These are phyloP conservation scores for Drosophila cracens DNA, from an alignment of 2,888 invertebrate species.

Conservation along the genomic window DNA sequence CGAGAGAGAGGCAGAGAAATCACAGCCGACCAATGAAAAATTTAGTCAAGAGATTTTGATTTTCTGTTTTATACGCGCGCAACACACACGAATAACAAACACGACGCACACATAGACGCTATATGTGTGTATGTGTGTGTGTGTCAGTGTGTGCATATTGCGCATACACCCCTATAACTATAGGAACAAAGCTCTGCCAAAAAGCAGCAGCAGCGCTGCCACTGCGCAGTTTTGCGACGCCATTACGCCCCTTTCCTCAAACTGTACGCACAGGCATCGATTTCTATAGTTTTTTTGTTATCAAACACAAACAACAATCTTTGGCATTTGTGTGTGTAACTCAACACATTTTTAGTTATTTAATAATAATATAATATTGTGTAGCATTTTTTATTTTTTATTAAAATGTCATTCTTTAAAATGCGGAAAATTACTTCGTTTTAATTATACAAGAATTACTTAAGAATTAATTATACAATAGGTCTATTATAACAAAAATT, in stretches of 20 bases:
- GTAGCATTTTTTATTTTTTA: neutral
- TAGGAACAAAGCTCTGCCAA: slow-evolving; percentile 57
- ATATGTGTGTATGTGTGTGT: slow-evolving; percentile 11
- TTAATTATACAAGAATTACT: too few species aligned
- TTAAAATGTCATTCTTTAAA: neutral
- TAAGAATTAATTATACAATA: neutral
- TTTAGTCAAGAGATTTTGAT: slow-evolving; percentile 85
- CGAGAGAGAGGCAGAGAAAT: slow-evolving; percentile 78
- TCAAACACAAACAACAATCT: neutral
- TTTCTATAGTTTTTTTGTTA: slow-evolving; percentile 40
- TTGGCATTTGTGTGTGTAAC: neutral
- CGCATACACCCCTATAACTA: slow-evolving; percentile 62
- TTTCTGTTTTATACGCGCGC: slow-evolving; percentile 83
- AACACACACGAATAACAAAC: slow-evolving; percentile 74
- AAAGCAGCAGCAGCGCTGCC: slow-evolving; percentile 47
- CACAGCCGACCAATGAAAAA: slow-evolving; percentile 86
- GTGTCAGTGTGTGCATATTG: slow-evolving; percentile 33
- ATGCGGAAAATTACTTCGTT: neutral
- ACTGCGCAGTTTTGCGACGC: slow-evolving; percentile 51
- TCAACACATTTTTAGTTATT: neutral
- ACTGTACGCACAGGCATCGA: slow-evolving; percentile 54
- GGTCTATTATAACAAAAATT: neutral
- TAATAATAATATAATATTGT: neutral
- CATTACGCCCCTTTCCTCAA: slow-evolving; percentile 52
- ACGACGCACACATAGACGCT: slow-evolving; percentile 58